Percentiles rank a stretch among this genome's conserved stretches.
Conservation (phyloP, 2,797 vertebrate genomes). For the Platyrinchus mystaceus region DNA sequence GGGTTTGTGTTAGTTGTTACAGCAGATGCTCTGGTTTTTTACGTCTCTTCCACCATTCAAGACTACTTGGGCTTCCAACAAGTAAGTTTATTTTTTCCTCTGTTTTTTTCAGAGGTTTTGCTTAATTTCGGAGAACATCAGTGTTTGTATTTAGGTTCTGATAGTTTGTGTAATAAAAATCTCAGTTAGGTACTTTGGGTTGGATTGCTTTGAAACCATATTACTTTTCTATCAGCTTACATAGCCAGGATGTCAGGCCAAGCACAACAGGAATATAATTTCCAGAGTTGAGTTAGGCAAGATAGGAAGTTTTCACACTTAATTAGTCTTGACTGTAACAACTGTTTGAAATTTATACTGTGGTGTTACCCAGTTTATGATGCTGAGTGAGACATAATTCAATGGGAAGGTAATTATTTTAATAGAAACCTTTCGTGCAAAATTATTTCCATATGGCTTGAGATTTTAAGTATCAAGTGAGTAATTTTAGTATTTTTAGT, state of each 20-base stretch:
- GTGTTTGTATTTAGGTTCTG: background rate
- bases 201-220: constrained; percentile 39
- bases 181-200: constrained; percentile 20
- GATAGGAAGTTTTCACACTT: constrained; percentile 50
- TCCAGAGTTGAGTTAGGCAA: constrained; percentile 43
- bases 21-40: constrained; percentile 82
- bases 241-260: constrained; percentile 39
- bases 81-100: constrained; percentile 58
- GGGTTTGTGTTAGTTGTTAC: constrained; percentile 85
- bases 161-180: constrained; percentile 41
- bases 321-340: constrained; percentile 52
- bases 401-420: constrained; percentile 49
- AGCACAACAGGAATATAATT: constrained; percentile 49
- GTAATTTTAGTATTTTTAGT: constrained; percentile 6
- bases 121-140: background rate
- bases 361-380: constrained; percentile 45
- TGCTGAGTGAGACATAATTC: constrained; percentile 26
- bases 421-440: constrained; percentile 23
- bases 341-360: constrained; percentile 50
- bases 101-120: background rate
- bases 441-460: constrained; percentile 15
- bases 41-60: constrained; percentile 82
- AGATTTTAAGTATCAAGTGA: background rate
- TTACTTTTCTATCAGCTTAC: constrained; percentile 45
- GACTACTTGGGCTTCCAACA: constrained; percentile 87